Conservation (phyloP, 2,888 invertebrate species). For the Timema podura region DNA sequence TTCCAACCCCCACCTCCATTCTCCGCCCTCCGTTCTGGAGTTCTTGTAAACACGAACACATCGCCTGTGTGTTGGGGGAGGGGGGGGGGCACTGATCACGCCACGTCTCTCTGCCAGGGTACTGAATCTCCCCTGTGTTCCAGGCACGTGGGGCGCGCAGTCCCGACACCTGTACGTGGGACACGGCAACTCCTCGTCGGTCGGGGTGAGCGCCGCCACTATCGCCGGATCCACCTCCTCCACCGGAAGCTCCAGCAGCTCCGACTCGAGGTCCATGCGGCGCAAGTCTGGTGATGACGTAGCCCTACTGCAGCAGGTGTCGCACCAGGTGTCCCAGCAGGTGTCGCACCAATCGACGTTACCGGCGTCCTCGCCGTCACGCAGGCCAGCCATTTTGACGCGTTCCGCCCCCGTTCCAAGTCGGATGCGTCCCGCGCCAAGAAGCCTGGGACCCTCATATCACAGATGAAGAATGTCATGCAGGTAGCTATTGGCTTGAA, state of each 20-base stretch:
- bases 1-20: too few relatives aligned
- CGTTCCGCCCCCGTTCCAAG: constrained; percentile 72
- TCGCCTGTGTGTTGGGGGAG: too few relatives aligned
- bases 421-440: constrained; percentile 62
- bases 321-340: constrained; percentile 16
- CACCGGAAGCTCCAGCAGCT: constrained; percentile 41
- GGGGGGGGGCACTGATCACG: too few relatives aligned
- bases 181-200: constrained; percentile 18
- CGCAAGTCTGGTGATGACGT: constrained; percentile 43
- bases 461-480: constrained; percentile 79
- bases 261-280: constrained; percentile 41
- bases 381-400: constrained; percentile 74
- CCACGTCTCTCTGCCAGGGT: too few relatives aligned
- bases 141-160: constrained; percentile 35
- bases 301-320: constrained; percentile 39
- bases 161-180: constrained; percentile 28
- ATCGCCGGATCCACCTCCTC: constrained; percentile 18
- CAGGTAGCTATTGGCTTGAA: constrained; percentile 52
- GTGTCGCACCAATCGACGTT: constrained; percentile 10
- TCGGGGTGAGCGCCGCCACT: constrained; percentile 17
- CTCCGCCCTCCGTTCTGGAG: too few relatives aligned
- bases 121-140: not conserved
- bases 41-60: too few relatives aligned
- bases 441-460: constrained; percentile 62
- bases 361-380: constrained; percentile 50